These are phyloP conservation scores for Tillus elongatus DNA, from an alignment of 2,888 invertebrate genomes.

Conservation along the genomic window DNA sequence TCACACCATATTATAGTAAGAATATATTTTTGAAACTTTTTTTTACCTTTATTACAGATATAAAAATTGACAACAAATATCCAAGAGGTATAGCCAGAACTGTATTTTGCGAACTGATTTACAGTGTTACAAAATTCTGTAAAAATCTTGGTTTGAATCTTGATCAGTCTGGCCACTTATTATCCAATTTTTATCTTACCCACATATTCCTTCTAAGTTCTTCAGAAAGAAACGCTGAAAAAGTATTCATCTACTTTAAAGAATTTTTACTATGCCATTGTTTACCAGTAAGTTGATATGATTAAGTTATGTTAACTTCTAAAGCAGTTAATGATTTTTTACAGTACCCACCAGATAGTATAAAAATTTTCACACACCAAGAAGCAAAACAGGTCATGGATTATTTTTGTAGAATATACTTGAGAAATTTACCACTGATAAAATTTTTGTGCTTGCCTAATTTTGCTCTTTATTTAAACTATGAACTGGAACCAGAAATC, in stretches of 20 bases:
- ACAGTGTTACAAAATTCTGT: slow-evolving; percentile 32
- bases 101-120: slow-evolving; percentile 33
- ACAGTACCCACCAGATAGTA: slow-evolving; percentile 34
- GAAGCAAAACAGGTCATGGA: slow-evolving; percentile 32
- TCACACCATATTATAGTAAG: too few relatives aligned
- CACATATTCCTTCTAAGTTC: slow-evolving; percentile 34
- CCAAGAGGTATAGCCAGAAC: slow-evolving; percentile 30
- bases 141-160: slow-evolving; percentile 25
- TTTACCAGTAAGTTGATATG: slow-evolving; percentile 29
- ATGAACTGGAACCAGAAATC: slow-evolving; percentile 26
- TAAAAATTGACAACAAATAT: slow-evolving; percentile 24
- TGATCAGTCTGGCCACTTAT: slow-evolving; percentile 32
- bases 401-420: slow-evolving; percentile 35
- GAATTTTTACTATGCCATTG: slow-evolving; percentile 33
- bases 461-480: slow-evolving; percentile 33
- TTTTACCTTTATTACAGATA: slow-evolving; percentile 25
- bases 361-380: slow-evolving; percentile 31
- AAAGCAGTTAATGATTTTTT: too few relatives aligned
- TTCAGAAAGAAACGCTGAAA: slow-evolving; percentile 32
- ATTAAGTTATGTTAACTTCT: slow-evolving; percentile 11
- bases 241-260: slow-evolving; percentile 36
- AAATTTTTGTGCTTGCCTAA: slow-evolving; percentile 35
- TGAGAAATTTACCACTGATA: slow-evolving; percentile 37
- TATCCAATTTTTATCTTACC: slow-evolving; percentile 36
- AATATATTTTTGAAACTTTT: not conserved